Evolutionary conservation across 1,140 invertebrate genomes (phyloP), one percentile per base, ranked within the genome.

Genomic region (Euwallacea similis): DNA sequence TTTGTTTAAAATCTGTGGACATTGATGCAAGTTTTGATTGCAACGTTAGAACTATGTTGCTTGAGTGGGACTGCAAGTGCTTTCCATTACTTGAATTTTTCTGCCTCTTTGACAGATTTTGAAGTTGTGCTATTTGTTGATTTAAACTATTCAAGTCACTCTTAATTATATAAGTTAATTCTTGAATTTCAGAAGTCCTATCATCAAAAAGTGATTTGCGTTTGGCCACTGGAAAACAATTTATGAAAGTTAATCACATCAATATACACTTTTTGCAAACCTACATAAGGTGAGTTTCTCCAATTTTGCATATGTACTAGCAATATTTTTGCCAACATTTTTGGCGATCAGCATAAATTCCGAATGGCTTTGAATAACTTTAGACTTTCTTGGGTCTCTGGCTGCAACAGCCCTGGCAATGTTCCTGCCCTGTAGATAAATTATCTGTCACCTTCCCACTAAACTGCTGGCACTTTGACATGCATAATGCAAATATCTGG

Each of bases 151-250:
- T 92, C 63, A 99, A 87, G 83, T 99, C 98, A 76, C 95, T 92
- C 85, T 98, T 99, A 42, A 99, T 98, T 55, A 98, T 98, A 78
- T 96, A 96, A 0, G 97, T 98, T 47, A 99, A 82, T 81, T 99
- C 96, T 83, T 99, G 95, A 63, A 99, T 98, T 86, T 99, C 97
- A 69, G 91, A 86, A 55, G 95, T 93, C 81, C 92, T 86, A 79
- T 99, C 97, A 84, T 99, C 96, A 85, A 99, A 99, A 55, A 99
- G 85, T 0, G 96, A 97, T 82, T 97, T 98, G 78, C 93, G 91
- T 85, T 98, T 98, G 6, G 97, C 97, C 87, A 99, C 94, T 97
- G n/a, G n/a, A 80, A 53, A 74, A 79, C 76, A 74, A 76, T 63
- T n/a, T 74, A 69, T 16, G 6, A 50, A 61, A 58, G 15, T 58